Evolutionary conservation across 2,888 invertebrate species (phyloP), one percentile per base, ranked within the genome.

Genomic region (Tubulanus polymorphus): DNA sequence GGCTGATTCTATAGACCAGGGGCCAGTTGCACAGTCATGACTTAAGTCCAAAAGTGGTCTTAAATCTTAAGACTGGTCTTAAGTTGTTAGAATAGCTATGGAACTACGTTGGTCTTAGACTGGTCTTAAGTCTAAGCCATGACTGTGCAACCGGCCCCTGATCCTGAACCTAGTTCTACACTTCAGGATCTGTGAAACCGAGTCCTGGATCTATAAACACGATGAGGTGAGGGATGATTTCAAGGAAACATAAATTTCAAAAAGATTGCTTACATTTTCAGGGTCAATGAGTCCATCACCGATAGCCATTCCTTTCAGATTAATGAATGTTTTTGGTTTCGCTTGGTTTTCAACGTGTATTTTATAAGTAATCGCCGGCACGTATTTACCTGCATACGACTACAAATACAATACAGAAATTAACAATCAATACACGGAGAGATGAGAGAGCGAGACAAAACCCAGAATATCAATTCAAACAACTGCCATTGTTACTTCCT

Each of bases 311-410:
- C 77, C 77, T 48, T 65, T 64, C 37, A 74, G 61, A 53, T 71
- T 71, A 18, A 75, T 71, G 37, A 61, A 62, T 18, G 66, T 37
- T 45, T 65, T 62, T 2, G 68, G 61, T 18, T 66, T 58, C 37
- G 69, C 30, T 53, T 59, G 53, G 18, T 56, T 53, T 51, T 68
- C 68, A 53, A 67, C 65, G 62, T 68, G 71, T 47, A 71, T 77
- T 56, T 70, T 73, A 57, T 76, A 71, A 12, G 75, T 69, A 20
- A 90, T 76, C 0, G 91, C 89, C 1, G 93, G 93, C 0, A 87
- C 85, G 73, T 87, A 87, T 74, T 87, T 87, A 0, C 93, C 81
- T 69, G 72, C 71, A 71, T 77, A 77, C 0, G 76, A 76, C 74
- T 76, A 64, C 25, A 64, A 66, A 37, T n/a, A 32, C 54, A 37